A percentile compares a stretch with the other conserved stretches of the same genome.
These are phyloP conservation scores for Drosophila austrosaltans DNA, from an alignment of 2,888 invertebrate genomes.

Conservation along the genomic window DNA sequence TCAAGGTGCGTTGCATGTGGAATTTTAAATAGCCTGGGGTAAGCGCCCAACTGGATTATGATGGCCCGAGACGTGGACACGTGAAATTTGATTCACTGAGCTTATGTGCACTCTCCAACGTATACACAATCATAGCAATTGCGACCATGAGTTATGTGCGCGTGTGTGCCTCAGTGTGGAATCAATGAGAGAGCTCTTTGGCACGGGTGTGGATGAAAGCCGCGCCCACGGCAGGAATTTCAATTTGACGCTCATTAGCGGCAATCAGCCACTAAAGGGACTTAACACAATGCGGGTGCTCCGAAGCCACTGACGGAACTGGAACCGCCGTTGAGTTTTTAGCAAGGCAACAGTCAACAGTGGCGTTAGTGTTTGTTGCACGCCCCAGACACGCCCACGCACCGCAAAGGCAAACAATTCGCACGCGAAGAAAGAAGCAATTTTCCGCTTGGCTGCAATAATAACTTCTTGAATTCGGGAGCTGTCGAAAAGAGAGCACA, in stretches of 20 bases:
- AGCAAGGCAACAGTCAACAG: slow-evolving; percentile 19
- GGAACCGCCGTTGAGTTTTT: neutral
- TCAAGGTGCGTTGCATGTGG: slow-evolving; percentile 50
- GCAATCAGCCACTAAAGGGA: slow-evolving; percentile 55
- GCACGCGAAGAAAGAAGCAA: slow-evolving; percentile 68
- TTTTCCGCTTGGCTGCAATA: slow-evolving; percentile 72
- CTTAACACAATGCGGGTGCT: slow-evolving; percentile 10
- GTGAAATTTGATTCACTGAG: slow-evolving; percentile 57
- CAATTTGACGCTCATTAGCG: slow-evolving; percentile 73
- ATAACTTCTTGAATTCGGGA: slow-evolving; percentile 57
- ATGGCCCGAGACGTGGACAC: slow-evolving; percentile 33
- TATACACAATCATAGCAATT: slow-evolving; percentile 1
- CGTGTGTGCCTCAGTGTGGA: slow-evolving; percentile 37
- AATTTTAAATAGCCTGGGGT: slow-evolving; percentile 58
- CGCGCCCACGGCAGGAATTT: slow-evolving; percentile 56
- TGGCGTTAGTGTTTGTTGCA: neutral
- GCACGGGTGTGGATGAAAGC: neutral
- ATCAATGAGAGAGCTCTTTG: slow-evolving; percentile 47
- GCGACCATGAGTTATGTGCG: slow-evolving; percentile 8
- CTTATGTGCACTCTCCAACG: slow-evolving; percentile 7
- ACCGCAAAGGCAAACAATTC: slow-evolving; percentile 47
- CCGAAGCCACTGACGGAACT: neutral
- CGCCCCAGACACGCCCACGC: slow-evolving; percentile 13
- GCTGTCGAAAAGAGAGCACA: slow-evolving; percentile 34
- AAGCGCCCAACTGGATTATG: slow-evolving; percentile 54